Evolutionary conservation across 2,113 vertebrate genomes (phyloP).

Genomic region (Calyptommatus sinebrachiatus): DNA sequence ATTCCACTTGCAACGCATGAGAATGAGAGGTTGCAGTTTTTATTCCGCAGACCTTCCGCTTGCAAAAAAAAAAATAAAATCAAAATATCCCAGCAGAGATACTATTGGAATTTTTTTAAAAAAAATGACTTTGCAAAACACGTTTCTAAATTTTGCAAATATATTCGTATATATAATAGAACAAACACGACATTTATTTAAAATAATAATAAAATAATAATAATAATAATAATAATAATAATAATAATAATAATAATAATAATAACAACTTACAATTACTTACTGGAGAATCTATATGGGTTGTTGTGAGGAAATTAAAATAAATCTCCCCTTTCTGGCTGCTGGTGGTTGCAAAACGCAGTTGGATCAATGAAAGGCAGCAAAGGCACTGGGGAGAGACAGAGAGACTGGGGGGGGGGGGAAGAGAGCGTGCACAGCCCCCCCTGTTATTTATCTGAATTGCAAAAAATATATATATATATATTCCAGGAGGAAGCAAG

Average conservation of each 20-base stretch:
- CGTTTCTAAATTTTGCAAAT: neutral
- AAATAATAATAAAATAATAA: conserved; percentile 15
- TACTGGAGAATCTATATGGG: conserved; percentile 32
- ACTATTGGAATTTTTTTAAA: neutral
- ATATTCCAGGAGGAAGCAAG: conserved; percentile 54
- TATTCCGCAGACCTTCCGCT: conserved; percentile 28
- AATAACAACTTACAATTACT: conserved; percentile 55
- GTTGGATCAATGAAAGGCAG: conserved; percentile 53
- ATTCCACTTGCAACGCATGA: conserved; percentile 2
- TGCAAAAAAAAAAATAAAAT: no score
- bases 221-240: no score
- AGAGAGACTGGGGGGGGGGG: conserved; percentile 13
- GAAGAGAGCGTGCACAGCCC: conserved; percentile 39
- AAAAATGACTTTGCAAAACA: conserved; percentile 31
- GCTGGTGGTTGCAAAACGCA: conserved; percentile 50
- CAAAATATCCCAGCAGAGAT: neutral
- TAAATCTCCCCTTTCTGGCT: conserved; percentile 36
- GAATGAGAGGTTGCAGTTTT: conserved; percentile 6
- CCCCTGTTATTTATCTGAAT: conserved; percentile 55
- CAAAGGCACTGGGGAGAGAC: neutral
- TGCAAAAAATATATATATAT: conserved; percentile 23
- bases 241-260: no score
- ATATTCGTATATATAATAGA: neutral
- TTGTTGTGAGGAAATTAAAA: conserved; percentile 44
- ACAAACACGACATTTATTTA: conserved; percentile 11